phyloP scores from a whole-genome alignment of 92 coral and sea anemone species.

The Micromussa lordhowensis region DNA sequence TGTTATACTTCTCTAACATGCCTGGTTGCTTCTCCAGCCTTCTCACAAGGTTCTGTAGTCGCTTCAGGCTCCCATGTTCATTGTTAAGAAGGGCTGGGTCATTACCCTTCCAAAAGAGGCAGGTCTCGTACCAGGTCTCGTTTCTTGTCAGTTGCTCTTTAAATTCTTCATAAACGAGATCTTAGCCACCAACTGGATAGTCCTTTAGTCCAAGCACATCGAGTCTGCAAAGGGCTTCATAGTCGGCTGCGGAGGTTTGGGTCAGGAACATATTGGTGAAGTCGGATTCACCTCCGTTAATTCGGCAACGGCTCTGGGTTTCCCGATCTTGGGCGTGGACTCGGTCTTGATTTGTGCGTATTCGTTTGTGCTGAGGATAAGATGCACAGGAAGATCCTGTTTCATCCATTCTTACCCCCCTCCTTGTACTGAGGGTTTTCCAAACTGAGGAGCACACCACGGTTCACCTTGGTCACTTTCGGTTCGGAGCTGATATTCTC shows the following conservation, averaged over 20 bases:
- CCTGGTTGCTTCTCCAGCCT: slow-evolving; percentile 55
- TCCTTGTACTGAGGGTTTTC: slow-evolving; percentile 40
- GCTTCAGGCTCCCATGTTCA: slow-evolving; percentile 51
- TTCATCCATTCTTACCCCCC: slow-evolving; percentile 49
- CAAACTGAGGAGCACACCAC: slow-evolving; percentile 21
- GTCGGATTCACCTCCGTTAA: slow-evolving; percentile 55
- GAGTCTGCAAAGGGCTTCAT: slow-evolving; percentile 55
- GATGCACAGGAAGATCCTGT: slow-evolving; percentile 38
- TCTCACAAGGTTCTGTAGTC: slow-evolving; percentile 52
- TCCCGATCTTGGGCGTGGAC: background rate
- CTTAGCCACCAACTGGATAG: slow-evolving; percentile 54
- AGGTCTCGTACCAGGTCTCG: slow-evolving; percentile 60
- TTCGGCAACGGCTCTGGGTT: slow-evolving; percentile 26
- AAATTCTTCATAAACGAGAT: slow-evolving; percentile 60
- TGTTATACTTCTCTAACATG: slow-evolving; percentile 16
- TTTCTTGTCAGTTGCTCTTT: slow-evolving; percentile 49
- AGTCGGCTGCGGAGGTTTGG: slow-evolving; percentile 42
- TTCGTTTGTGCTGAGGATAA: slow-evolving; percentile 28
- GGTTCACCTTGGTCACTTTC: slow-evolving; percentile 27
- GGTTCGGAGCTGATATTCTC: background rate
- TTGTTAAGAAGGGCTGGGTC: slow-evolving; percentile 55
- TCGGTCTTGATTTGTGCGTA: slow-evolving; percentile 30
- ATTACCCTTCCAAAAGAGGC: slow-evolving; percentile 62
- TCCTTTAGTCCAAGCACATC: slow-evolving; percentile 60
- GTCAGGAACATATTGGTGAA: slow-evolving; percentile 27